Conservation (phyloP, 2,113 vertebrate species). For the Sylvilagus bachmani region DNA sequence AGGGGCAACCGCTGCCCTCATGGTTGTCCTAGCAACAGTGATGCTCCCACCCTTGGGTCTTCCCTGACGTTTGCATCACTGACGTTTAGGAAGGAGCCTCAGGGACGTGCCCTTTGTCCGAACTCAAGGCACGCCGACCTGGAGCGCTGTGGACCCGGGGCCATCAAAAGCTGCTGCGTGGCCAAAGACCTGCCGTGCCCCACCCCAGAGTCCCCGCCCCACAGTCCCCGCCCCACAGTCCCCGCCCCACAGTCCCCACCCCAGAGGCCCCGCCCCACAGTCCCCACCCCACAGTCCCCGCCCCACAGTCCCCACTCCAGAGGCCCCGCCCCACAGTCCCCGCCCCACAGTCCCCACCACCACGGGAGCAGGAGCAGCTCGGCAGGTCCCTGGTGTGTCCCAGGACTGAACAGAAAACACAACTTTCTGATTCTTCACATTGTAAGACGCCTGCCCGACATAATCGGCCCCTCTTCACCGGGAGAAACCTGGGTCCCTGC, state of each 20-base stretch:
- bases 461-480: background rate
- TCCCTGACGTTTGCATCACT: constrained; percentile 39
- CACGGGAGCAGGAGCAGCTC: too few species aligned
- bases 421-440: background rate
- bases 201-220: background rate
- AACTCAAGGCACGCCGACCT: too few species aligned
- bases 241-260: background rate
- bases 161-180: background rate
- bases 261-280: background rate
- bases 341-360: background rate
- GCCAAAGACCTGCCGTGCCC: background rate
- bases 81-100: constrained; percentile 65
- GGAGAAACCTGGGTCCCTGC: background rate
- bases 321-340: background rate
- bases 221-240: background rate
- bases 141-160: too few species aligned
- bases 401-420: background rate
- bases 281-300: background rate
- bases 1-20: constrained; percentile 51
- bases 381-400: background rate
- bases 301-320: background rate
- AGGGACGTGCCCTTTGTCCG: background rate
- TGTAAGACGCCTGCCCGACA: background rate
- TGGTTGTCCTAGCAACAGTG: constrained; percentile 66
- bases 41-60: constrained; percentile 32